Evolutionary conservation across 2,113 vertebrate genomes (phyloP).

Genomic region (Oceanites oceanicus): DNA sequence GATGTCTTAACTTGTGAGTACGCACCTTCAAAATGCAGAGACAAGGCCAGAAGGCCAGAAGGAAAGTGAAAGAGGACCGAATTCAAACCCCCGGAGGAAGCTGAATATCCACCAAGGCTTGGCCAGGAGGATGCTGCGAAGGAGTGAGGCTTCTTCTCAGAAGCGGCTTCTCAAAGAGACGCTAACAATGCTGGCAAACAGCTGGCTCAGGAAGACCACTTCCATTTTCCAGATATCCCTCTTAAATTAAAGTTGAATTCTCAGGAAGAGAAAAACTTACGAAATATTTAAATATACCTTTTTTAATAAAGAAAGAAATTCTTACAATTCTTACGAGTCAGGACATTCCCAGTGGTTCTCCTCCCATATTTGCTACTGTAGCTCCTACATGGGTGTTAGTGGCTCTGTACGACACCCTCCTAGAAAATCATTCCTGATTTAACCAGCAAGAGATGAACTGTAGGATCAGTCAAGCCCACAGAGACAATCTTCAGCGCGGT

Average conservation of each 20-base stretch:
- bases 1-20: not conserved
- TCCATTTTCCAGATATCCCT: not conserved
- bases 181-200: not conserved
- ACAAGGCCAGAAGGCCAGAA: not conserved
- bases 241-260: not conserved
- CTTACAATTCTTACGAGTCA: not conserved
- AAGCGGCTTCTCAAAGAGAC: not conserved
- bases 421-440: not conserved
- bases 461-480: not conserved
- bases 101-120: not conserved
- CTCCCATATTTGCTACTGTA: not conserved
- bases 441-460: not conserved
- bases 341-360: not conserved
- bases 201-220: not conserved
- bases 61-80: not conserved
- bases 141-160: not conserved
- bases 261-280: not conserved
- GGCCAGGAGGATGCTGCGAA: not conserved
- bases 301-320: not conserved
- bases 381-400: not conserved
- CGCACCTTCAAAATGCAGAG: not conserved
- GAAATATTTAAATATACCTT: not conserved
- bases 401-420: not conserved
- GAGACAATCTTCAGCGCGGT: not conserved
- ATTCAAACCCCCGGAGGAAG: not conserved